Evolutionary conservation across 2,888 invertebrate species (phyloP), one percentile per base, ranked within the genome.

Genomic region (Callosobruchus maculatus): DNA sequence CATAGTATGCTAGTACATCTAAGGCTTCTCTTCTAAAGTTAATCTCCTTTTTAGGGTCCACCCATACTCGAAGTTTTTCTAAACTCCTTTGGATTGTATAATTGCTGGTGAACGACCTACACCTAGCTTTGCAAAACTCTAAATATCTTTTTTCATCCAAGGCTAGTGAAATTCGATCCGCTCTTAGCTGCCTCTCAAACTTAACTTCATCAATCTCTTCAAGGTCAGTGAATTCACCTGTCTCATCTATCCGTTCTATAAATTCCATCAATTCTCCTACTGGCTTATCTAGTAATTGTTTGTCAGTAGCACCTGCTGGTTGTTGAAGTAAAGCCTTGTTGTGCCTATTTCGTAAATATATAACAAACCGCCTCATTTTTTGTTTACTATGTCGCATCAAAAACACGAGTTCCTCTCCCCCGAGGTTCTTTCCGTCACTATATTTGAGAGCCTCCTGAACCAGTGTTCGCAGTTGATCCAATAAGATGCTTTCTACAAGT

Each of bases 1-100:
- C 96, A 78, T 97, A 89, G 84, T 96, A 97, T 70, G 94, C 92
- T 77, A 97, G 86, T 2, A 97, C 92, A 83, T 94, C 94, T 81
- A 94, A 88, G 0, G 94, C 94, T 71, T 91, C 88, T 21, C 88
- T 86, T 0, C 90, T 88, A 71, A 94, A 89, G 69, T 89, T 90
- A 21, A 92, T 84, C 77, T 93, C 92, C 67, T 90, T 89, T 3
- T 89, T 90, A 0, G 92, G 89, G 77, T 91, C 92, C 0, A 93
- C 84, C 90, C 93, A 93, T 49, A 87, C 85, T 72, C 91, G 88
- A n/a, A 93, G 86, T 82, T 91, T 92, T 22, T 86, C 83, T 71
- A 81, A 81, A 73, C 82, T 83, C 71, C 81, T 77, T 72, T 82
- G 82, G 21, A 81, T 82, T 73, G 82, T 80, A 49, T 83, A 80